phyloP scores from a whole-genome alignment of 2,113 vertebrate genomes.

The Beaufortia kweichowensis region DNA sequence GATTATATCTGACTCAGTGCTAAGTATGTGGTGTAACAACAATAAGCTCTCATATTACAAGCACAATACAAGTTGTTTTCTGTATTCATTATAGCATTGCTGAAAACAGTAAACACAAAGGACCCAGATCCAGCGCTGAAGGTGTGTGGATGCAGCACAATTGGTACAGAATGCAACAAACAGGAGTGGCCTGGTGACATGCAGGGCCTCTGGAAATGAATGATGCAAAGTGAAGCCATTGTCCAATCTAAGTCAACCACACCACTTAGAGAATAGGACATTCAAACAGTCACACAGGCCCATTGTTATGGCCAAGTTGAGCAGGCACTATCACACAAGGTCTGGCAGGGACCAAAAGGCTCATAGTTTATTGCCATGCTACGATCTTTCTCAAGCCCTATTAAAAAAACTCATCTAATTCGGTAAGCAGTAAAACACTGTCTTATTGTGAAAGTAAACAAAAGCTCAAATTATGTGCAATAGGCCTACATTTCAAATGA shows the following conservation, averaged over 20 bases:
- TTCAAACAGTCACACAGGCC: conserved; percentile 73
- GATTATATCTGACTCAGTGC: conserved; percentile 10
- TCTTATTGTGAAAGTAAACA: conserved; percentile 26
- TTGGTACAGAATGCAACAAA: conserved; percentile 66
- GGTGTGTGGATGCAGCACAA: conserved; percentile 17
- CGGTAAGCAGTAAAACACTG: conserved; percentile 23
- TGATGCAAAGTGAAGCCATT: conserved; percentile 76
- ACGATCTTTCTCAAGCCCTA: conserved; percentile 27
- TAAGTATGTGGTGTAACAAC: conserved; percentile 2
- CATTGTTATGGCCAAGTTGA: conserved; percentile 66
- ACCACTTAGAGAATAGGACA: conserved; percentile 71
- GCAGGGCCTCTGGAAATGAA: conserved; percentile 63
- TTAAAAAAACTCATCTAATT: conserved; percentile 18
- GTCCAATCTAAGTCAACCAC: conserved; percentile 77
- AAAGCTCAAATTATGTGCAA: conserved; percentile 13
- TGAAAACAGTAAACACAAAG: neutral
- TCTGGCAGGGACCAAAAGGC: conserved; percentile 39
- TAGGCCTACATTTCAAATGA: conserved; percentile 2
- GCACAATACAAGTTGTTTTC: neutral
- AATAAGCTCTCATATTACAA: conserved; percentile 6
- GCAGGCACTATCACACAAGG: conserved; percentile 41
- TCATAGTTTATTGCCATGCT: conserved; percentile 21
- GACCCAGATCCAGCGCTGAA: conserved; percentile 14
- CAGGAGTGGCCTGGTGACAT: conserved; percentile 65
- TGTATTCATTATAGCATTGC: neutral